Percentiles rank a stretch among this genome's conserved stretches.
These are phyloP conservation scores for Platalea minor DNA, from an alignment of 2,797 vertebrate genomes.

Conservation along the genomic window DNA sequence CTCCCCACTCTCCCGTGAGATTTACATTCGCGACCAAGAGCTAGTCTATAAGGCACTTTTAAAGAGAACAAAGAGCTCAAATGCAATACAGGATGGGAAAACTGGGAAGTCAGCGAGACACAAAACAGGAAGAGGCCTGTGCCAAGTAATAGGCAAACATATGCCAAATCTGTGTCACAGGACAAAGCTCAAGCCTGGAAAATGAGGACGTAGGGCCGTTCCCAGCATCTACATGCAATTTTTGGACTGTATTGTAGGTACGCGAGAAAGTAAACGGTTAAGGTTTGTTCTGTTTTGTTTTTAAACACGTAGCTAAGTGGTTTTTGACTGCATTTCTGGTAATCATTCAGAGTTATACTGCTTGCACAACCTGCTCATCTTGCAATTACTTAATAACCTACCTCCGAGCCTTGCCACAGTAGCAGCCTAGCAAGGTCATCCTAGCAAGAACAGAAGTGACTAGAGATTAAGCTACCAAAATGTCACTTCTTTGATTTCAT, in stretches of 20 bases:
- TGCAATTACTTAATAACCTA: background rate
- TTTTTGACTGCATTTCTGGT: background rate
- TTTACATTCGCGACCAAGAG: background rate
- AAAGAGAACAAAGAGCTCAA: background rate
- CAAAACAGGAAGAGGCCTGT: constrained; percentile 13
- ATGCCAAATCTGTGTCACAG: background rate
- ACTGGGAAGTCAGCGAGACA: background rate
- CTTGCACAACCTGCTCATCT: background rate
- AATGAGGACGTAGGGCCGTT: background rate
- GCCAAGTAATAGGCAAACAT: background rate
- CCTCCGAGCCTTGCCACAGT: background rate
- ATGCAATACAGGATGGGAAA: background rate
- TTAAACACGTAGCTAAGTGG: background rate
- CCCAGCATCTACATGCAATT: background rate
- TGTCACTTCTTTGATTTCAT: background rate
- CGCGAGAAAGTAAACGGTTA: background rate
- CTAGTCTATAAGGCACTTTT: background rate
- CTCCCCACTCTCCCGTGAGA: background rate
- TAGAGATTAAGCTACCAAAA: background rate
- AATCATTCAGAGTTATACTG: background rate
- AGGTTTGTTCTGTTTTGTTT: background rate
- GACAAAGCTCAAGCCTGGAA: background rate
- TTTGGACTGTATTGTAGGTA: background rate
- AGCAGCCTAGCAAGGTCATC: background rate
- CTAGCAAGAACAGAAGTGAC: background rate